Evolutionary conservation across 2,888 invertebrate species (phyloP), one percentile per base, ranked within the genome.

Genomic region (Lasioglossum morio): DNA sequence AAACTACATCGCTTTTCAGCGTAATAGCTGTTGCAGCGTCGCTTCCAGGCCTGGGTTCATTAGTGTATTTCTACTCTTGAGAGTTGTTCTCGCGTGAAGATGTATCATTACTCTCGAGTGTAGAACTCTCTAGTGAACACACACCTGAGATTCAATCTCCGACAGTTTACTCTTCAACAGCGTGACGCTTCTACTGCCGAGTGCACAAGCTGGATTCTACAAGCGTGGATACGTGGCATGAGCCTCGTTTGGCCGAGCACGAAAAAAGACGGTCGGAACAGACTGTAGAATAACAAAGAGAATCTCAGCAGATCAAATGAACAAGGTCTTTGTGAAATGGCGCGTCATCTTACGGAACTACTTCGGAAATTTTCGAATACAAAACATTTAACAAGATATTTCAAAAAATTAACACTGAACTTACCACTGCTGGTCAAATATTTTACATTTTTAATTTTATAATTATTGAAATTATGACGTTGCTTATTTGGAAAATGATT

Each of bases 61-160:
- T 66, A 66, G 34, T 8, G 34, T 34, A 66, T 34, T 66, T 66
- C 66, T 66, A 66, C 66, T 34, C 66, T 66, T 16, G 66, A 66
- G 66, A 34, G 66, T 34, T 34, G 66, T 16, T 34, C 34, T 30
- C 66, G 66, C 7, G 34, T 34, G 34, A 34, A 34, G 66, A 66
- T 34, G 66, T 66, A 66, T 66, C 30, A 19, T 66, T 30, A 8
- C 34, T 34, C 66, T 66, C 66, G 66, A 19, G 66, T 19, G 66
- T 66, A 66, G 66, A 66, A 66, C 66, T 66, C 66, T 66, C 19
- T 66, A 19, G 63, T 16, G 16, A 27, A 63, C 27, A 34, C 63
- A 30, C 63, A 63, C 63, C 63, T 63, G 63, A 63, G 63, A 63
- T 63, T 63, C 63, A 63, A 30, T 30, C 30, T 2, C 63, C 63